Conservation (phyloP, 2,113 vertebrate genomes). For the Nycticryphes semicollaris region DNA sequence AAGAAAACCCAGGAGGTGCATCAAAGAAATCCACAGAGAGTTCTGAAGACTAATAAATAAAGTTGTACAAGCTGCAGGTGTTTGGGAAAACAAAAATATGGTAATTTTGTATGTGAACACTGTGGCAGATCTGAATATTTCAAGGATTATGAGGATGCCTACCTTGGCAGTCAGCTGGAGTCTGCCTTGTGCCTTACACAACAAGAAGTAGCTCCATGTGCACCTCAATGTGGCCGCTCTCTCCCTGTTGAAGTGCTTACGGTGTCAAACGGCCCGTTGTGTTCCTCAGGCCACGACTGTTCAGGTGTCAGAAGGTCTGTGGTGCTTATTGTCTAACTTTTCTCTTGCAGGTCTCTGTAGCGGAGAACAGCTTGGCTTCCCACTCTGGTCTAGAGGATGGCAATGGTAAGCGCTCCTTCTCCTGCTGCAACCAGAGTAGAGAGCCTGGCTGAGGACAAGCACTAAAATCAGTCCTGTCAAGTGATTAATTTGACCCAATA, state of each 20-base stretch:
- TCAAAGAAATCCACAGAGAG: not conserved
- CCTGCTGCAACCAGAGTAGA: not conserved
- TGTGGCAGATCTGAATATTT: not conserved
- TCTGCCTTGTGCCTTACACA: not conserved
- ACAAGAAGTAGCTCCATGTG: not conserved
- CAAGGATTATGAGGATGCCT: not conserved
- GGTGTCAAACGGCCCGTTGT: not conserved
- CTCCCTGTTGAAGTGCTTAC: not conserved
- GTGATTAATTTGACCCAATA: not conserved
- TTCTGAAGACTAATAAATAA: not conserved
- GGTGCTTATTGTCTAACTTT: not conserved
- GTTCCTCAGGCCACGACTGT: not conserved
- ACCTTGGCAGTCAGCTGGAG: conserved; percentile 6
- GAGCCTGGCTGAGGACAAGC: not conserved
- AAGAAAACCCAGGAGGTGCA: not conserved
- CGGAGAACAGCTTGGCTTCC: conserved; percentile 58
- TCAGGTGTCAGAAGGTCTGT: not conserved
- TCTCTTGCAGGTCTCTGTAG: conserved; percentile 61
- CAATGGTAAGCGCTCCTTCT: conserved; percentile 45
- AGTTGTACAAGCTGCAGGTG: not conserved
- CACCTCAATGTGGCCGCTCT: not conserved
- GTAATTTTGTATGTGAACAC: not conserved
- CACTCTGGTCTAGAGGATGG: conserved; percentile 55
- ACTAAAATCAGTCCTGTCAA: not conserved
- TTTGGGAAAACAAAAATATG: not conserved